Percentiles rank a stretch among this genome's conserved stretches.
Evolutionary conservation across 1,140 invertebrate genomes (phyloP).

Genomic region (Anastrepha obliqua): DNA sequence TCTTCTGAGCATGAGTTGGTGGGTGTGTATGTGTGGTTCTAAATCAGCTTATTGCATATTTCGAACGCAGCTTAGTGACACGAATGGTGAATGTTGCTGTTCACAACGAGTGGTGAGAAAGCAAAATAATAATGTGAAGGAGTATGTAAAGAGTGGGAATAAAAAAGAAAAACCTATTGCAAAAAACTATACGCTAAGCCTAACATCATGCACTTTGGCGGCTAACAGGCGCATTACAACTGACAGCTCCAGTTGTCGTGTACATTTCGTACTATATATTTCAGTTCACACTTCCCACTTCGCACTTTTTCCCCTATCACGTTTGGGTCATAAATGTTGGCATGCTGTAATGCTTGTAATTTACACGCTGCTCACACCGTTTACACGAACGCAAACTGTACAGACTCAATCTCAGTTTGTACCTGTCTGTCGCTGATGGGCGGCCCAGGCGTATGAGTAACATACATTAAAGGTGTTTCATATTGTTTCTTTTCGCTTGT

Average conservation of each 20-base stretch:
- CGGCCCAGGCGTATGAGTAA: background rate
- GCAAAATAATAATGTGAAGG: background rate
- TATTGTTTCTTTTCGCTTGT: conserved; percentile 1
- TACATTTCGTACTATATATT: background rate
- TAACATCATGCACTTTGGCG: background rate
- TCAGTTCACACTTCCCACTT: background rate
- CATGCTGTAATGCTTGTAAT: conserved; percentile 47
- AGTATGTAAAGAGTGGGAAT: background rate
- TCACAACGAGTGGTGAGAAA: background rate
- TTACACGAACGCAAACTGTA: background rate
- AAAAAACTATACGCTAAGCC: background rate
- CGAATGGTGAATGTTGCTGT: background rate
- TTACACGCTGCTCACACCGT: background rate
- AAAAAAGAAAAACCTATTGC: background rate
- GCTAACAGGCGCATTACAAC: background rate
- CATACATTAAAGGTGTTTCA: background rate
- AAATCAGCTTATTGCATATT: background rate
- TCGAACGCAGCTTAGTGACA: background rate
- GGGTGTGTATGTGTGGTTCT: no score
- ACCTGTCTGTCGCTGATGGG: background rate
- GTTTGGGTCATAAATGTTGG: conserved; percentile 53
- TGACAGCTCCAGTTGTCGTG: background rate
- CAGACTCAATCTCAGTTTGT: background rate
- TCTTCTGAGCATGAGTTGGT: background rate
- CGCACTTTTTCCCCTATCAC: conserved; percentile 35